Evolutionary conservation across 2,797 vertebrate species (phyloP), one percentile per base, ranked within the genome.

Genomic region (Chelon labrosus): DNA sequence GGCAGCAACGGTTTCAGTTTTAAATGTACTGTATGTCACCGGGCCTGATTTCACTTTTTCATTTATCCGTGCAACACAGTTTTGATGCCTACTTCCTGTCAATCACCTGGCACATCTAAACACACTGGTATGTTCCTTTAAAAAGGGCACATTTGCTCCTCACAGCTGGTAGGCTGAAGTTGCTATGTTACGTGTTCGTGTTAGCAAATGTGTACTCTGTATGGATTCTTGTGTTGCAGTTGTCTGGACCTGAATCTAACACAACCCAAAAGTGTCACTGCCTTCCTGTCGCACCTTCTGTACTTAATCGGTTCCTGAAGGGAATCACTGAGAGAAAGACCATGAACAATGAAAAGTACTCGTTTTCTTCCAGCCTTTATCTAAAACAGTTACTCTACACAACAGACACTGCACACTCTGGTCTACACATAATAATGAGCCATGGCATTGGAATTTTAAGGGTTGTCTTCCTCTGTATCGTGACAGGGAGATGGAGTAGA

Each of bases 111-210:
- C 20, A 37, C 38, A 12, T 73, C 22, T 61, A 27, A 57, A 60
- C 59, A 75, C 4, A 66, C 61, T 53, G 44, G 39, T 64, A 35
- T 35, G 17, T 37, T 73, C 54, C 47, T 82, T 68, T 50, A 35
- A 70, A 64, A 35, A 56, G 56, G 58, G 49, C 54, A 52, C 38
- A 22, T 65, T 35, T 20, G 16, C 19, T 55, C 70, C 65, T 63
- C 10, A 58, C 57, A 49, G 35, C 46, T 54, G 13, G 47, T 64
- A 64, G 70, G 22, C 49, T 70, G 14, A 65, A 6, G 53, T 73
- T 52, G 12, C 31, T 67, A 37, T 79, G 22, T 81, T 46, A 3
- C 17, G 75, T 74, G 54, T 75, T 46, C 44, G 49, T 73, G 69
- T 74, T 73, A 58, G 55, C 17, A 70, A 35, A 27, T 13, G 22